Base-by-base conservation (phyloP, 1,140 invertebrate species). In the Eumeta japonica region DNA sequence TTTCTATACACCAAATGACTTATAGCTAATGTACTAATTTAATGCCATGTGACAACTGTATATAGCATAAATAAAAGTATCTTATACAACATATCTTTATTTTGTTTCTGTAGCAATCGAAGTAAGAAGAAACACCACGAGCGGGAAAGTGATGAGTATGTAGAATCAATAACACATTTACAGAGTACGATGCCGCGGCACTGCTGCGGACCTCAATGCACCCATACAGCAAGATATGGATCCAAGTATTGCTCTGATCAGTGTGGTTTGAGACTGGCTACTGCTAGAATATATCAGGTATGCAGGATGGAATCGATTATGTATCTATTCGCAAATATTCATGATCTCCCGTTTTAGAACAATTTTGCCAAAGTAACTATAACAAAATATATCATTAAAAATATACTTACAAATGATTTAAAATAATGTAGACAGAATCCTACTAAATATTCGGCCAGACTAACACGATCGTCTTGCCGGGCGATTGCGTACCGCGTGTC, bases 191-290 rank as follows among this genome's bases (percentile, higher is more conserved):
- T 75, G 27, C 77, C 83, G 0, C 64, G 84, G 3, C 96, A 99
- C 49, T 99, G 96, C 65, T 90, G 89, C 61, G 95, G 95, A 0
- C 94, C 93, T 2, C 81, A 84, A 10, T 99, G 96, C 67, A 80
- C 78, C 0, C 81, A 86, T 39, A 82, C 84, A 38, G 89, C 94
- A 0, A 76, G 87, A 5, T 79, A 79, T 16, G 85, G 85, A 10
- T 96, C 92, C 32, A 98, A 98, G 75, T 99, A 98, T 58, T 99
- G 97, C 61, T 92, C 88, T 9, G 86, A 96, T 48, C 83, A 89
- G 39, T 99, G 97, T 71, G 97, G 97, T 1, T 81, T 95, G 46
- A 88, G 88, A 58, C 72, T 98, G 2, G 95, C 96, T 1, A 92
- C 88, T 1, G 88, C 83, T 37, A 76, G 90, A 46, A 90, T 92